Evolutionary conservation across 2,113 vertebrate species (phyloP), one percentile per base, ranked within the genome.

Genomic region (Sebastes fasciatus): DNA sequence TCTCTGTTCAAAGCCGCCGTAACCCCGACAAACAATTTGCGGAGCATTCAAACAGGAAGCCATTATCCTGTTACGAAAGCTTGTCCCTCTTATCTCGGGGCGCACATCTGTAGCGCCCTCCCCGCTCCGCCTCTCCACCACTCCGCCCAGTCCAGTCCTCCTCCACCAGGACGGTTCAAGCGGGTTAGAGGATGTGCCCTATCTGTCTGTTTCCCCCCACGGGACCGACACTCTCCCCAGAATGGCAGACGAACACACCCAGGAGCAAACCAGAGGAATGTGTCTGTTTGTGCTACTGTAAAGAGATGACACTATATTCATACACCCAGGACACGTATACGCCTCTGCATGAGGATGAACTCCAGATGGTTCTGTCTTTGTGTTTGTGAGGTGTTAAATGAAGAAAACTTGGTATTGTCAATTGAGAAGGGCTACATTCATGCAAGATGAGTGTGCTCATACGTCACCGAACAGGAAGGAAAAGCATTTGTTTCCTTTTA

Each of bases 21-120:
- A 86, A 89, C 78, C 82, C 83, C 81, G 86, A 88, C 84, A 84
- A 89, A 91, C 91, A 87, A 74, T 90, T 83, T 88, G 75, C 40
- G 17, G 17, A 57, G 88, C 91, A 57, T 91, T 92, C 88, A 91
- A 94, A 95, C 95, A 95, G 95, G 95, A 96, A 95, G 90, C 75
- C 82, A 90, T 95, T 95, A 94, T 93, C 88, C 92, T 80, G 92
- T 86, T 83, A 61, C 80, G 68, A 84, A 82, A 86, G 81, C 83
- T 69, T 85, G 49, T 42, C 71, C 76, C 43, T 79, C 91, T 95
- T 96, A 96, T 96, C 95, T 90, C 62, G 23, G 67, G 74, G 67
- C 91, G 88, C 86, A 85, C 95, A 94, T 96, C 94, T 95, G 94
- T 87, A 51, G 66, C 42, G 46, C 49, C 67, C 76, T 68, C 76